These are phyloP conservation scores for Drosophila bocki DNA, from an alignment of 1,140 invertebrate species.

Conservation along the genomic window DNA sequence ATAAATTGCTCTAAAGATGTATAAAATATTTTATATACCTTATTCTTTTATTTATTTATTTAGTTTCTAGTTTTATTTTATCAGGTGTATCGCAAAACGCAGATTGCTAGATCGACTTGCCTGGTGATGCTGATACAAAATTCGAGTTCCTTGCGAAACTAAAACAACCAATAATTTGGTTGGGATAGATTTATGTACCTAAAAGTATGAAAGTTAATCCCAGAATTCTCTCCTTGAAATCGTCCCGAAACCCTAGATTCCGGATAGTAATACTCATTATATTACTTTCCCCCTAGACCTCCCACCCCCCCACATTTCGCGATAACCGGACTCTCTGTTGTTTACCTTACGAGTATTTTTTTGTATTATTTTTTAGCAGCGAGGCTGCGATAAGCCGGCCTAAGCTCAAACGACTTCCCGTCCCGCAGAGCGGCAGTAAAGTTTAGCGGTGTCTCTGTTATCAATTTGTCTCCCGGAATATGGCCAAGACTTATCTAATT, in stretches of 20 bases:
- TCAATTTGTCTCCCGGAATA: slow-evolving; percentile 43
- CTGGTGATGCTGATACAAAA: not conserved
- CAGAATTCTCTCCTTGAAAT: not conserved
- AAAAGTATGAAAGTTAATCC: not conserved
- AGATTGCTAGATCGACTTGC: not conserved
- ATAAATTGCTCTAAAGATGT: not conserved
- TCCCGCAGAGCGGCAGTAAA: slow-evolving; percentile 39
- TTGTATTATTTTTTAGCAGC: slow-evolving; percentile 13
- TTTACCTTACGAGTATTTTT: slow-evolving; percentile 24
- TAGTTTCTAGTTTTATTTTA: too few relatives aligned
- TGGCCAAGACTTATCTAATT: slow-evolving; percentile 38
- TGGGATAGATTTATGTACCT: not conserved
- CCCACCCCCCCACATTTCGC: not conserved
- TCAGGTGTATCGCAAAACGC: too few relatives aligned
- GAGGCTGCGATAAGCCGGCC: slow-evolving; percentile 37
- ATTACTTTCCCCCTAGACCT: not conserved
- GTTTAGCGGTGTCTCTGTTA: slow-evolving; percentile 23
- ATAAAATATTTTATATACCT: too few relatives aligned
- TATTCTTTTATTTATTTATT: too few relatives aligned
- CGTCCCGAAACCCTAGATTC: not conserved
- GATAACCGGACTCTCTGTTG: slow-evolving; percentile 11
- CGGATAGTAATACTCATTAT: not conserved
- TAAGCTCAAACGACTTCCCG: slow-evolving; percentile 38
- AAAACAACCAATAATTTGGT: not conserved
- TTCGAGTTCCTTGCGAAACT: not conserved